Conservation (phyloP, 2,113 vertebrate genomes). For the Nibea coibor region DNA sequence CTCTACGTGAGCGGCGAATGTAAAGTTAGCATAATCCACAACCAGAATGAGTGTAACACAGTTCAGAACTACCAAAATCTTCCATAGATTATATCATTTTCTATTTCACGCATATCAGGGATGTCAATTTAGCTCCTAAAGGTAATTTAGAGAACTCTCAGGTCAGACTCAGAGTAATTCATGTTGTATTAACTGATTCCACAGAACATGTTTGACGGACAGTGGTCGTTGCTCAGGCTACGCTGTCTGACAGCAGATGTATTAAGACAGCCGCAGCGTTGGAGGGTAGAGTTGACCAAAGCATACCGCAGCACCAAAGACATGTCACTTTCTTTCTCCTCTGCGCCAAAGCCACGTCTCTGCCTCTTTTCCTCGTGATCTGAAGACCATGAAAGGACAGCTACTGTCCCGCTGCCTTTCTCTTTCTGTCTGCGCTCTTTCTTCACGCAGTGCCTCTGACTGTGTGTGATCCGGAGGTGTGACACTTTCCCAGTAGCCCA, state of each 20-base stretch:
- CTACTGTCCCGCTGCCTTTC: conserved; percentile 35
- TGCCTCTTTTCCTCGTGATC: conserved; percentile 31
- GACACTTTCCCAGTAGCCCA: conserved; percentile 76
- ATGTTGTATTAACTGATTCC: not conserved
- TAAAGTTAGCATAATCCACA: not conserved
- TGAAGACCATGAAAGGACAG: conserved; percentile 45
- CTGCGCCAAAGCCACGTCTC: conserved; percentile 25
- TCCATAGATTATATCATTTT: not conserved
- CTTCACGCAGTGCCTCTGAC: conserved; percentile 37
- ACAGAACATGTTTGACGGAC: conserved; percentile 6
- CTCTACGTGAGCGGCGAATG: too few species aligned
- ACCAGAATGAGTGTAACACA: not conserved
- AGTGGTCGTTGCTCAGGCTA: not conserved
- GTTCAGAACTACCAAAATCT: not conserved
- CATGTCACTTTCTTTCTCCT: conserved; percentile 54
- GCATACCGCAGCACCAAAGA: conserved; percentile 50
- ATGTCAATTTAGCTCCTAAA: not conserved
- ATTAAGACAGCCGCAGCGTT: not conserved
- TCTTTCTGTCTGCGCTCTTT: conserved; percentile 45
- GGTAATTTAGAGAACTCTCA: not conserved
- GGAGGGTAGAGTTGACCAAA: conserved; percentile 56
- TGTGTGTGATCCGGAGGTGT: conserved; percentile 73
- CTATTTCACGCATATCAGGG: not conserved
- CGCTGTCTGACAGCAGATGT: conserved; percentile 30
- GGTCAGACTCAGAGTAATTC: not conserved